A percentile compares a stretch with the other conserved stretches of the same genome.
Evolutionary conservation across 2,888 invertebrate species (phyloP).

Genomic region (Agrotis exclamationis): DNA sequence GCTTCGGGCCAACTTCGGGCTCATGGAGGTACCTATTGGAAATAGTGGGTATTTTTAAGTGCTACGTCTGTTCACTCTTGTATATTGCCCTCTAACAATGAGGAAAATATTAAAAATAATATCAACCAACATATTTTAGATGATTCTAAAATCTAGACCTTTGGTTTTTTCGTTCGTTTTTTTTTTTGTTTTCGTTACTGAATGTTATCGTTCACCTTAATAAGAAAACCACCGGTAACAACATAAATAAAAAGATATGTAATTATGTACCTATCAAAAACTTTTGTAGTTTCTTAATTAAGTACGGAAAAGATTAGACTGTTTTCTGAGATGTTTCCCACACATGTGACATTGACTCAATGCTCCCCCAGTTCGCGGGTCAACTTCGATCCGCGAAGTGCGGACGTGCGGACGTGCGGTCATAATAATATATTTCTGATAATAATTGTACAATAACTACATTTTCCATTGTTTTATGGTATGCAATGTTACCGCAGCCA

Average conservation of each 20-base stretch:
- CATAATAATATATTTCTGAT: conserved; percentile 64
- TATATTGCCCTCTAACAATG: too few species aligned
- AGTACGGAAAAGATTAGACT: not conserved
- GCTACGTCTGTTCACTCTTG: too few species aligned
- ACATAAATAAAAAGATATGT: not conserved
- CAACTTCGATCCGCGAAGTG: conserved; percentile 37
- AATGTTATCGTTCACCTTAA: not conserved
- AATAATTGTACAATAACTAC: conserved; percentile 68
- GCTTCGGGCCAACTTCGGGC: not conserved
- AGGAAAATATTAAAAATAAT: too few species aligned
- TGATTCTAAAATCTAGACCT: too few species aligned
- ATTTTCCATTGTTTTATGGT: conserved; percentile 71
- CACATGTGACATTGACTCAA: conserved; percentile 19
- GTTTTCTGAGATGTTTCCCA: not conserved
- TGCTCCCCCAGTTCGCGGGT: conserved; percentile 6
- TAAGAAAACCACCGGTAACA: not conserved
- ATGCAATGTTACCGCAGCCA: conserved; percentile 51
- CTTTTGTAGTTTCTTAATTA: too few species aligned
- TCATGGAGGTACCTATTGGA: not conserved
- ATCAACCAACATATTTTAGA: too few species aligned
- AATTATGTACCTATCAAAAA: too few species aligned
- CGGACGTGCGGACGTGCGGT: conserved; percentile 31
- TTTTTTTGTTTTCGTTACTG: too few species aligned
- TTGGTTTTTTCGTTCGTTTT: too few species aligned
- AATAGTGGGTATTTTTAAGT: not conserved